Evolutionary conservation across 2,797 vertebrate genomes (phyloP).

Genomic region (Cichlasoma orientale): DNA sequence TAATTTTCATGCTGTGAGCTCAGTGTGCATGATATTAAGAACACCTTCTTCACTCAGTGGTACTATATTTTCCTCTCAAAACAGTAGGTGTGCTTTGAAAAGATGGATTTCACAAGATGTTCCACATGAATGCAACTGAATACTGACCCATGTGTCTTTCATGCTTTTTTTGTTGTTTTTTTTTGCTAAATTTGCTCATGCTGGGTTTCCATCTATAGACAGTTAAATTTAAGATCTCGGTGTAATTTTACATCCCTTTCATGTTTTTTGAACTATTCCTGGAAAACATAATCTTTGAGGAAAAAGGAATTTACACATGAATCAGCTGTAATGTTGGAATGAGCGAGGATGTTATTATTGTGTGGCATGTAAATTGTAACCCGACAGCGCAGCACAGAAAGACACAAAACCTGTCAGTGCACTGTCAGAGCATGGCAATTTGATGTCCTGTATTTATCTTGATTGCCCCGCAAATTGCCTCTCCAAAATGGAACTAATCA

Average conservation of each 20-base stretch:
- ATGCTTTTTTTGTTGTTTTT: constrained; percentile 6
- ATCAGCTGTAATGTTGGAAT: constrained; percentile 7
- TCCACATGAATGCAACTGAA: constrained; percentile 37
- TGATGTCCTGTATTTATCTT: neutral
- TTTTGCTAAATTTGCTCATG: constrained; percentile 9
- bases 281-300: neutral
- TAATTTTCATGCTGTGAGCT: constrained; percentile 53
- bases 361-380: constrained; percentile 9
- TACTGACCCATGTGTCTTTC: constrained; percentile 16
- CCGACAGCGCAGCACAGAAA: neutral
- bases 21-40: constrained; percentile 52
- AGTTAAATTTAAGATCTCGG: neutral
- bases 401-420: constrained; percentile 11
- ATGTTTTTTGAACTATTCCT: constrained; percentile 18
- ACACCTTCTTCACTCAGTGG: constrained; percentile 12
- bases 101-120: constrained; percentile 38
- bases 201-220: neutral
- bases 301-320: constrained; percentile 21
- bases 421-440: neutral
- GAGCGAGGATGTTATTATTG: neutral
- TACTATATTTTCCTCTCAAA: constrained; percentile 40
- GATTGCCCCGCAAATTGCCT: neutral
- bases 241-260: neutral
- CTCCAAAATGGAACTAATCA: neutral
- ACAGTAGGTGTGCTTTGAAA: constrained; percentile 19